These are phyloP conservation scores for Haemorhous mexicanus DNA, from an alignment of 2,113 vertebrate genomes.

Conservation along the genomic window DNA sequence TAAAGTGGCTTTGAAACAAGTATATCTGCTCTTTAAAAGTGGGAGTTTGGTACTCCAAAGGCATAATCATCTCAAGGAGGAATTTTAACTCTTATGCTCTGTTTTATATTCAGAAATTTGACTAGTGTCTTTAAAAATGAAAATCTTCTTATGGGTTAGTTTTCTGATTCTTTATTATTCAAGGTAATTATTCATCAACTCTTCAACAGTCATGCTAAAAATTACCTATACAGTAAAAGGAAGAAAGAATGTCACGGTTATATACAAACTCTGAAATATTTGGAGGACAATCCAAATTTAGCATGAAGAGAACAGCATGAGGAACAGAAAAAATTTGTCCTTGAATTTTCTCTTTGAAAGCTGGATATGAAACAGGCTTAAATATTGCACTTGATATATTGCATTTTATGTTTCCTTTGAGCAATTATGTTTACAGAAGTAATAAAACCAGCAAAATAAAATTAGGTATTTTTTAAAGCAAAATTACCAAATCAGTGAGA, in stretches of 20 bases:
- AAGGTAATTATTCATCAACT: not conserved
- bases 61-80: not conserved
- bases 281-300: not conserved
- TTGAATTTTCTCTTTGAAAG: not conserved
- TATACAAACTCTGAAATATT: not conserved
- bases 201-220: not conserved
- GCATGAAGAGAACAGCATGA: not conserved
- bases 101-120: not conserved
- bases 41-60: not conserved
- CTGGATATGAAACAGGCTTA: not conserved
- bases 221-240: not conserved
- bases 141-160: not conserved
- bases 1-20: not conserved
- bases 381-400: not conserved
- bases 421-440: not conserved
- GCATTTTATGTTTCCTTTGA: not conserved
- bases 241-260: not conserved
- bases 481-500: not conserved
- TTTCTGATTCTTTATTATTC: not conserved
- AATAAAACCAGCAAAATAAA: not conserved
- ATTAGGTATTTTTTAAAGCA: not conserved
- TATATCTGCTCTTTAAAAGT: not conserved
- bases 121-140: not conserved
- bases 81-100: not conserved
- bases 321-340: not conserved